Evolutionary conservation across 1,140 invertebrate species (phyloP).

Genomic region (Neodiprion pinetum): DNA sequence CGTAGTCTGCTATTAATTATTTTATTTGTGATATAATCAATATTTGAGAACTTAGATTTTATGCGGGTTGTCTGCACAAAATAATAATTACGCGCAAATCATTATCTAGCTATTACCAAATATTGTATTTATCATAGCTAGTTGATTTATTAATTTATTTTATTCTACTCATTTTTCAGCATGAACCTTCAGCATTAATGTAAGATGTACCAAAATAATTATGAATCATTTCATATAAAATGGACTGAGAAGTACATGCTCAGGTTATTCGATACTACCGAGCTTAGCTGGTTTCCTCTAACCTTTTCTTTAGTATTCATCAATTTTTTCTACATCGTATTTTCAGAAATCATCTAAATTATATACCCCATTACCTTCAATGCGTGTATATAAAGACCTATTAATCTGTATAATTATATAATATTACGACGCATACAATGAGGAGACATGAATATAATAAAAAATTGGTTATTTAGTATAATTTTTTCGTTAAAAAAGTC

Average conservation of each 20-base stretch:
- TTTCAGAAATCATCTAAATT: neutral
- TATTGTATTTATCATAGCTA: slow-evolving; percentile 1
- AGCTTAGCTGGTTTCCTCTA: neutral
- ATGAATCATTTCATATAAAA: neutral
- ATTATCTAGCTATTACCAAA: neutral
- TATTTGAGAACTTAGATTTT: neutral
- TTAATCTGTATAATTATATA: slow-evolving; percentile 3
- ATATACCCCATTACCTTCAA: neutral
- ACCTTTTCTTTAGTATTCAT: neutral
- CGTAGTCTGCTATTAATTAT: neutral
- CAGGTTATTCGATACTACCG: neutral
- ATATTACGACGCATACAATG: slow-evolving; percentile 46
- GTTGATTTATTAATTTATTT: no score
- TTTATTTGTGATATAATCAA: neutral
- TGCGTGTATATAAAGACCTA: slow-evolving; percentile 5
- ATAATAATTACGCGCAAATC: neutral
- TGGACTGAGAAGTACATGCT: neutral
- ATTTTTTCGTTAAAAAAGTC: slow-evolving; percentile 40
- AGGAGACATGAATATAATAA: slow-evolving; percentile 55
- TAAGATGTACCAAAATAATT: neutral
- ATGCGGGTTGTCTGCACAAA: neutral
- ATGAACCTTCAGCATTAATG: no score
- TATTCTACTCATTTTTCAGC: no score
- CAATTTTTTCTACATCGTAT: neutral
- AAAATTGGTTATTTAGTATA: slow-evolving; percentile 60